phyloP scores from a whole-genome alignment of 2,888 invertebrate species.

The Apodemia duryi region DNA sequence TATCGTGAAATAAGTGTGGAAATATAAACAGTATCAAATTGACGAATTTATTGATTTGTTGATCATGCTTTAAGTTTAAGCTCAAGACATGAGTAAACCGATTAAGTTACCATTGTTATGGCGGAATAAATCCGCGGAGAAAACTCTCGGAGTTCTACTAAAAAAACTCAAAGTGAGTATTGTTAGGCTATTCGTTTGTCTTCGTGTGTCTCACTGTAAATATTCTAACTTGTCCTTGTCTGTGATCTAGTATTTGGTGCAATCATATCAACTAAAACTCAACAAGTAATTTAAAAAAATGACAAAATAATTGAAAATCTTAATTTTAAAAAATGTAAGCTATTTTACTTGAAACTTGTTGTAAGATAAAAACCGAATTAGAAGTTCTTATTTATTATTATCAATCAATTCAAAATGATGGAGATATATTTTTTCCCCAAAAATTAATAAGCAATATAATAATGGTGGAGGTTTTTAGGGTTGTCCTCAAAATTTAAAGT shows the following conservation, averaged over 20 bases:
- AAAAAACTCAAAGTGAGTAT: slow-evolving; percentile 67
- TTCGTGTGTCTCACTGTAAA: slow-evolving; percentile 15
- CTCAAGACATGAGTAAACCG: slow-evolving; percentile 53
- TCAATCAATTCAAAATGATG: too few relatives aligned
- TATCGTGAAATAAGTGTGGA: too few relatives aligned
- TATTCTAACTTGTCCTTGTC: slow-evolving; percentile 31
- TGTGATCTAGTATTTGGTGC: slow-evolving; percentile 40
- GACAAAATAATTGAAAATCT: too few relatives aligned
- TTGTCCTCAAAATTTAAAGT: too few relatives aligned
- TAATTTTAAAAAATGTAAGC: too few relatives aligned
- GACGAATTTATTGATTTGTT: slow-evolving; percentile 21
- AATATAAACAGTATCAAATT: neutral
- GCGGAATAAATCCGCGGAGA: slow-evolving; percentile 65
- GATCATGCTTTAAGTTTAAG: slow-evolving; percentile 47
- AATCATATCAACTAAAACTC: slow-evolving; percentile 33
- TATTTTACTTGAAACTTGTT: too few relatives aligned
- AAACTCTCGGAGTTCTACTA: slow-evolving; percentile 61
- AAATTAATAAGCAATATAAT: too few relatives aligned
- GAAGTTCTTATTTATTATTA: too few relatives aligned
- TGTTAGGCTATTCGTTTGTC: slow-evolving; percentile 21
- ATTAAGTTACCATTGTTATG: slow-evolving; percentile 64
- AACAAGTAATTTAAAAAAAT: slow-evolving; percentile 2
- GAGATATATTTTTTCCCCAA: too few relatives aligned
- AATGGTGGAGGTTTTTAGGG: too few relatives aligned
- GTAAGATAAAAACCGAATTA: too few relatives aligned